Percentiles rank a stretch among this genome's conserved stretches.
Evolutionary conservation across 2,888 invertebrate species (phyloP).

Genomic region (Rugalucina vietnamica): DNA sequence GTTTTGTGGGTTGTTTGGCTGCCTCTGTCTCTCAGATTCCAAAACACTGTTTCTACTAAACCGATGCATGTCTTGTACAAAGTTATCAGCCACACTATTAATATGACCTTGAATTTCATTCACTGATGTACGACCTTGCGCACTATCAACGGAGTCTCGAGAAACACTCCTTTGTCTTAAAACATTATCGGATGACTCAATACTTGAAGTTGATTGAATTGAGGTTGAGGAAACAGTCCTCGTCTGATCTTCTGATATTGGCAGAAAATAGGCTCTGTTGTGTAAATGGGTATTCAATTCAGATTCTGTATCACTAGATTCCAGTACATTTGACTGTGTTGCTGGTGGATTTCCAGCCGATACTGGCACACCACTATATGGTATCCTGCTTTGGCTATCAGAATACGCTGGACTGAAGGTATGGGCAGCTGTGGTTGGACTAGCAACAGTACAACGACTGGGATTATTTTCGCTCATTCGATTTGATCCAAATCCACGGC

Average conservation of each 20-base stretch:
- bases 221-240: conserved; percentile 35
- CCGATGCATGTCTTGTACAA: neutral
- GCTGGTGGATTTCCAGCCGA: neutral
- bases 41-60: neutral
- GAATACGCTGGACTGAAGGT: neutral
- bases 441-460: neutral
- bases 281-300: conserved; percentile 44
- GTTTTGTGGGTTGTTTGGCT: neutral
- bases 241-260: conserved; percentile 40
- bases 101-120: neutral
- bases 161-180: conserved; percentile 15
- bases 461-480: neutral
- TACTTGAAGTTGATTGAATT: conserved; percentile 25
- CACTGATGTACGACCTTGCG: neutral
- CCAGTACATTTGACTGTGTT: neutral
- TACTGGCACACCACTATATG: neutral
- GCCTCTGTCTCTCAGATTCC: neutral
- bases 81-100: neutral
- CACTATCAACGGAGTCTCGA: conserved; percentile 23
- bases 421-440: neutral
- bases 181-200: conserved; percentile 11
- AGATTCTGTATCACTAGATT: conserved; percentile 51
- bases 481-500: neutral
- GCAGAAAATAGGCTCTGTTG: conserved; percentile 45
- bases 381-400: neutral